Conservation (phyloP, 2,888 invertebrate genomes). For the Drosophila fungiperda region DNA sequence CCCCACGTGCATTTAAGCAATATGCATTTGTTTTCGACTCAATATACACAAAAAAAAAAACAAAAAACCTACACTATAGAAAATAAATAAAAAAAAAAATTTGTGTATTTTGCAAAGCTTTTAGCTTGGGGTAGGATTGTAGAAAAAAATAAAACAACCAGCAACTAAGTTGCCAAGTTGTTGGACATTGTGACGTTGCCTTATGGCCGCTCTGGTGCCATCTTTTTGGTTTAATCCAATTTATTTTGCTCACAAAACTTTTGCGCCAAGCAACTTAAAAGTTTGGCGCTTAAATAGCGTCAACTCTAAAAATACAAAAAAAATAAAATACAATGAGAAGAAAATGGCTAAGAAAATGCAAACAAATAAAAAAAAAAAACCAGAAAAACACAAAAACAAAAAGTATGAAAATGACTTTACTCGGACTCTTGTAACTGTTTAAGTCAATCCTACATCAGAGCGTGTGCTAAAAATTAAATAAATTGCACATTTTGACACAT, state of each 20-base stretch:
- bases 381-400: conserved; percentile 35
- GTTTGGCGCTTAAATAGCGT: conserved; percentile 75
- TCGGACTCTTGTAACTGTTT: conserved; percentile 40
- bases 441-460: conserved; percentile 59
- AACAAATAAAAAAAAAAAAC: conserved; percentile 42
- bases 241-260: conserved; percentile 74
- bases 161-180: conserved; percentile 68
- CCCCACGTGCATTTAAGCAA: conserved; percentile 61
- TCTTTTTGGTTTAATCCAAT: conserved; percentile 80
- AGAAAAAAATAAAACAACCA: conserved; percentile 24
- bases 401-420: conserved; percentile 75
- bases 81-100: conserved; percentile 13
- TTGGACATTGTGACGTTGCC: conserved; percentile 61
- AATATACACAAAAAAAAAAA: conserved; percentile 16
- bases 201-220: conserved; percentile 75
- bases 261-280: conserved; percentile 74
- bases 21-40: conserved; percentile 52
- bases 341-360: conserved; percentile 26
- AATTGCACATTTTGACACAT: conserved; percentile 83
- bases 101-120: conserved; percentile 30
- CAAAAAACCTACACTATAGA: background rate
- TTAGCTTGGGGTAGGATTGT: conserved; percentile 38
- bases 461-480: conserved; percentile 81
- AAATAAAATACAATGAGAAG: background rate
- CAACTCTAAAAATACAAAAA: conserved; percentile 58